Percentiles rank a stretch among this genome's conserved stretches.
Evolutionary conservation across 2,888 invertebrate species (phyloP).

Genomic region (Campoletis raptor): DNA sequence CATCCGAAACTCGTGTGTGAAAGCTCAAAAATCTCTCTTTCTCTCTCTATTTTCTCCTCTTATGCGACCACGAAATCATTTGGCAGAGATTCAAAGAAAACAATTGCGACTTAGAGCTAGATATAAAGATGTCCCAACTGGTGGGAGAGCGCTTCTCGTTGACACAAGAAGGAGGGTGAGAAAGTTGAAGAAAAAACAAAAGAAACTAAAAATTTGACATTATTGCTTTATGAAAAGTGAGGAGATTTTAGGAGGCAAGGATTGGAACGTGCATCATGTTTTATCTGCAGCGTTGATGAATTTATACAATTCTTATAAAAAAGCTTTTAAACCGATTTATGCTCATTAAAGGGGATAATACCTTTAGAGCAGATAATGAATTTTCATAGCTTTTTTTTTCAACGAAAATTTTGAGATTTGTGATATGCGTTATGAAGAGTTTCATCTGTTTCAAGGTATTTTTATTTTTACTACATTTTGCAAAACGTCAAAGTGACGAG

Average conservation of each 20-base stretch:
- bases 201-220: background rate
- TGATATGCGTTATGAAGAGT: too few relatives aligned
- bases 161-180: background rate
- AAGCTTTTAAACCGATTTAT: too few relatives aligned
- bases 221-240: background rate
- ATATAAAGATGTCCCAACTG: background rate
- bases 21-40: constrained; percentile 38
- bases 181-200: background rate
- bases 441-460: too few relatives aligned
- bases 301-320: too few relatives aligned
- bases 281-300: too few relatives aligned
- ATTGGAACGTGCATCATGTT: too few relatives aligned
- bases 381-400: too few relatives aligned
- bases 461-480: too few relatives aligned
- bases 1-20: constrained; percentile 38
- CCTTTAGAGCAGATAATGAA: too few relatives aligned
- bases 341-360: too few relatives aligned
- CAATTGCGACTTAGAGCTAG: constrained; percentile 27
- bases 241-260: background rate
- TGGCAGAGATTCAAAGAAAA: constrained; percentile 59
- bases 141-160: background rate
- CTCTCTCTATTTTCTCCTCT: background rate
- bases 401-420: too few relatives aligned
- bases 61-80: constrained; percentile 27
- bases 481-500: too few relatives aligned